Conservation (phyloP, 2,888 invertebrate genomes). For the Drosophila dives region DNA sequence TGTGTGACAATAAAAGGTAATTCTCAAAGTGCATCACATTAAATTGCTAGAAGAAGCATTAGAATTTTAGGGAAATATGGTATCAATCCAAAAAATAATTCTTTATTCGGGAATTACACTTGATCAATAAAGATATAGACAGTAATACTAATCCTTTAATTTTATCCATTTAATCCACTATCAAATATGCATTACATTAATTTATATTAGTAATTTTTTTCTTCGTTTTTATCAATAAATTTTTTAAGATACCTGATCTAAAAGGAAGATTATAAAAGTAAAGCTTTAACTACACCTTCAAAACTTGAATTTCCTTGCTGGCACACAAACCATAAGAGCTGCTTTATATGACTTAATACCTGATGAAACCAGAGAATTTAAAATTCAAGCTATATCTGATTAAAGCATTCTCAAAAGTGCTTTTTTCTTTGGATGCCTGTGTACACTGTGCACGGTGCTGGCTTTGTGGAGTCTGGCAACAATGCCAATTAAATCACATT, state of each 20-base stretch:
- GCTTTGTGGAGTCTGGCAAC: constrained; percentile 45
- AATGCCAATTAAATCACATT: constrained; percentile 79
- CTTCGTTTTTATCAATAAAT: too few species aligned
- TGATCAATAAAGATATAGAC: too few species aligned
- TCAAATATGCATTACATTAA: too few species aligned
- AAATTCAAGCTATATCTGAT: background rate
- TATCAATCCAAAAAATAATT: background rate
- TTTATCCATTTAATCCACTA: too few species aligned
- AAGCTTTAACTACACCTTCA: background rate
- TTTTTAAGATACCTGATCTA: background rate
- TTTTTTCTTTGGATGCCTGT: background rate
- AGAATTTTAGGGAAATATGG: background rate
- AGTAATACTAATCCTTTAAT: too few species aligned
- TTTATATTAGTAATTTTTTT: too few species aligned
- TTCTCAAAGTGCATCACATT: background rate
- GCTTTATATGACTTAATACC: background rate
- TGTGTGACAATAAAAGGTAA: background rate
- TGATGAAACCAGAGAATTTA: background rate
- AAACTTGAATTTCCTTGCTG: background rate
- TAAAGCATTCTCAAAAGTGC: background rate
- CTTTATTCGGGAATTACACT: too few species aligned
- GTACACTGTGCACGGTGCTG: constrained; percentile 45
- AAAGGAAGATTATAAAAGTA: background rate
- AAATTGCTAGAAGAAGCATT: background rate
- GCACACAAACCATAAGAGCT: background rate